phyloP scores from a whole-genome alignment of 2,113 vertebrate species.

The Cygnus atratus region DNA sequence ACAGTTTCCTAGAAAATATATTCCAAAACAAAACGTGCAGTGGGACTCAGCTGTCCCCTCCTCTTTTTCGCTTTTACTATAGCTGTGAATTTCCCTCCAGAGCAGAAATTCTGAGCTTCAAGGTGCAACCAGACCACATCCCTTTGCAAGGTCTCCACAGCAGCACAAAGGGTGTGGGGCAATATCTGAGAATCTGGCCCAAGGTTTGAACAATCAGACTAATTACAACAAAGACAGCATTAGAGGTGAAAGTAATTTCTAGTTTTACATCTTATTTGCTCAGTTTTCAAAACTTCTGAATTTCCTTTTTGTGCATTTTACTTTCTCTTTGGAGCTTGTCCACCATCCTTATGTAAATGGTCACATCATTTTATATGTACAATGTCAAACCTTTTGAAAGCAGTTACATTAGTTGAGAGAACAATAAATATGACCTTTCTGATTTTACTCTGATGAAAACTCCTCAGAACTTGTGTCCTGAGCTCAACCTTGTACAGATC shows the following conservation, averaged over 20 bases:
- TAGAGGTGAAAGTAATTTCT: neutral
- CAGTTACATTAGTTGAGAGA: neutral
- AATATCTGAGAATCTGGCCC: neutral
- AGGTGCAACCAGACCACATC: neutral
- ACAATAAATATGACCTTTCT: slow-evolving; percentile 6
- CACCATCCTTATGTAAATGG: neutral
- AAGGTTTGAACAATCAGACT: neutral
- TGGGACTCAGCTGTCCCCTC: neutral
- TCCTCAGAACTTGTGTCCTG: slow-evolving; percentile 3
- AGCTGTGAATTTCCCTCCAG: neutral
- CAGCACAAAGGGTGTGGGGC: neutral
- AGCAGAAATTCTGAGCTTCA: neutral
- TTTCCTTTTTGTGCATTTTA: neutral
- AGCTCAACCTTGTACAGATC: neutral
- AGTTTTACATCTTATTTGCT: neutral
- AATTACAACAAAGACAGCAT: neutral
- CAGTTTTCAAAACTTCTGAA: neutral
- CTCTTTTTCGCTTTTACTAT: neutral
- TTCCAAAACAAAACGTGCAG: neutral
- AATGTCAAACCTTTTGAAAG: neutral
- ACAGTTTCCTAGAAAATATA: neutral
- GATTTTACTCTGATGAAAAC: slow-evolving; percentile 13
- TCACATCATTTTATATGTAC: neutral
- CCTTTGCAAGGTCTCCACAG: neutral
- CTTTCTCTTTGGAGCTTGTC: neutral